Evolutionary conservation across 1,140 invertebrate species (phyloP), one percentile per base, ranked within the genome.

Genomic region (Leptinotarsa lineolata): DNA sequence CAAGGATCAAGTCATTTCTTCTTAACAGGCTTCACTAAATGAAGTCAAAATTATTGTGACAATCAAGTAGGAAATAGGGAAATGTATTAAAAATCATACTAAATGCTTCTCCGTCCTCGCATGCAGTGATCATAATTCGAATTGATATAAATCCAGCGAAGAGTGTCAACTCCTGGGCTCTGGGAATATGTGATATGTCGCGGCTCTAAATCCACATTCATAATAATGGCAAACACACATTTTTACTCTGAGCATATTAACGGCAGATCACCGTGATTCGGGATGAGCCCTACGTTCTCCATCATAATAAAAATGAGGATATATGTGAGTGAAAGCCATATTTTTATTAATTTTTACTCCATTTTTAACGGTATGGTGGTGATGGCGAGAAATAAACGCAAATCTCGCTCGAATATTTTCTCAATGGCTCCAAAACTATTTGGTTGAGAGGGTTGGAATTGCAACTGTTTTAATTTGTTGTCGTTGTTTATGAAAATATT

Each of bases 211-310:
- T 77, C 75, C 78, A 79, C 78, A 78, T 79, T 74, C 77, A 74
- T 73, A 79, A 76, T 81, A 81, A 81, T 80, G 80, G 80, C 73
- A 72, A 74, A 81, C 80, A 81, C 73, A 81, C 78, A 81, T 81
- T 81, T 81, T 79, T 81, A 81, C 80, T 81, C 78, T 71, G 76
- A 60, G 64, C 77, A 74, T 77, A 78, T 81, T 81, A 81, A 77
- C 70, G 72, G 76, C 73, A 75, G 77, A 81, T 81, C 77, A 81
- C 77, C 72, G 61, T 72, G 72, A 74, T 78, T 72, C 74, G 24
- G 60, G 71, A 77, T 76, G 73, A 76, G 68, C 72, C 73, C 65
- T 67, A 70, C 70, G 73, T 79, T 46, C 76, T 81, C 79, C 78
- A 81, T 81, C 80, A 81, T 81, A 81, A 81, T 81, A 81, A 81